Evolutionary conservation across 2,797 vertebrate genomes (phyloP), one percentile per base, ranked within the genome.

Genomic region (Nyctibius grandis): DNA sequence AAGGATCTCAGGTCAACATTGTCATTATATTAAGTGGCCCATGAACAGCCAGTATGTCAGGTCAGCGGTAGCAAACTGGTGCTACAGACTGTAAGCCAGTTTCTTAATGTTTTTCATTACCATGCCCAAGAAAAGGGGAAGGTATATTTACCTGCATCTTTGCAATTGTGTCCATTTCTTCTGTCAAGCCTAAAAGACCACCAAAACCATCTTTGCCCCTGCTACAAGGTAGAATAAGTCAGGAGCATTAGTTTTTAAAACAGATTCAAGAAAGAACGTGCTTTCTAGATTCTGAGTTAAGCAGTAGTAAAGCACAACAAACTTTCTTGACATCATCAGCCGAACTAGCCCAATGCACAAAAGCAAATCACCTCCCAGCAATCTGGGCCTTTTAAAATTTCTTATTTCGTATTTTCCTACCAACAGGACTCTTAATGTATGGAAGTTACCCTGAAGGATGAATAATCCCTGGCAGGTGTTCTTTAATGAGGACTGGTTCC

Each of bases 401-500:
- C 16, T 70, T 65, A 19, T 65, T 90, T 93, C 16, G 4, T 77
- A 14, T 91, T 88, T 86, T 91, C 42, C 22, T 93, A 40, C 48
- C 56, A 36, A 70, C 14, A 54, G 18, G 36, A 83, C n/a, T 85
- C 34, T 63, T 70, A 88, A 77, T 75, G 7, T 50, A 72, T 65
- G 56, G 50, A 77, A 95, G 57, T 72, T 82, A 61, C 38, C 61
- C 78, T 63, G 68, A 75, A 91, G 80, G 36, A 91, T 56, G 77
- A 85, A 50, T 47, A 91, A 74, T 57, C 61, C 53, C 85, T 89
- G 57, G 75, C 48, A 94, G 72, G 61, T 94, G 56, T 51, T 96
- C 53, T 83, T 85, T 94, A 95, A 94, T 61, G 72, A 95, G 80
- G 56, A 70, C 56, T 70, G 45, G 44, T 92, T 90, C 70, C 67